A percentile compares a stretch with the other conserved stretches of the same genome.
Conservation (phyloP, 1,140 invertebrate species). For the Nephotettix cincticeps region DNA sequence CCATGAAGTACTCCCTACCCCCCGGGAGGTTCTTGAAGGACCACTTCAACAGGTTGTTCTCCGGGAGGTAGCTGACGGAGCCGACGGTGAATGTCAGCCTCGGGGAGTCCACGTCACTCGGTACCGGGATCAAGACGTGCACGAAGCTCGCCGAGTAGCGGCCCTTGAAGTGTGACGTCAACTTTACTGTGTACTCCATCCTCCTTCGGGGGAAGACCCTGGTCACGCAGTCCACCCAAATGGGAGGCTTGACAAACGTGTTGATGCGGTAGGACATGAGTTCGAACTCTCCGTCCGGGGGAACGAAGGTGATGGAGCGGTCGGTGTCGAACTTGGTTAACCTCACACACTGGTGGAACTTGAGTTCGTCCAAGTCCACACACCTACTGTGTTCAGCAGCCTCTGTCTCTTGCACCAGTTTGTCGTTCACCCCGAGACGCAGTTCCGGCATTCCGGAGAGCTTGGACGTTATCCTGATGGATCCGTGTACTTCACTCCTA, state of each 20-base stretch:
- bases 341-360: conserved; percentile 99
- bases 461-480: conserved; percentile 99
- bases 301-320: conserved; percentile 97
- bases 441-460: conserved; percentile 99
- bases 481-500: conserved; percentile 97
- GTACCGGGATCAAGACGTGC: conserved; percentile 98
- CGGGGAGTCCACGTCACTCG: conserved; percentile 96
- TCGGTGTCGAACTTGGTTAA: conserved; percentile 98
- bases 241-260: conserved; percentile 94
- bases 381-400: conserved; percentile 98
- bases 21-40: conserved; percentile 98
- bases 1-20: conserved; percentile 98
- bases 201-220: conserved; percentile 97
- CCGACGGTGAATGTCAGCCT: conserved; percentile 99
- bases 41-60: conserved; percentile 98
- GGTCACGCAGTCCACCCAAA: conserved; percentile 99
- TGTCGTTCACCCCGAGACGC: conserved; percentile 97
- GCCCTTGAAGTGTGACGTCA: conserved; percentile 98
- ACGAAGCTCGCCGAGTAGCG: conserved; percentile 99
- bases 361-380: conserved; percentile 98
- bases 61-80: conserved; percentile 96
- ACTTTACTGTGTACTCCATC: conserved; percentile 99
- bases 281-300: conserved; percentile 99
- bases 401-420: conserved; percentile 97
- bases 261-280: conserved; percentile 99